A percentile compares a stretch with the other conserved stretches of the same genome.
Evolutionary conservation across 2,888 invertebrate species (phyloP).

Genomic region (Theretra japonica): DNA sequence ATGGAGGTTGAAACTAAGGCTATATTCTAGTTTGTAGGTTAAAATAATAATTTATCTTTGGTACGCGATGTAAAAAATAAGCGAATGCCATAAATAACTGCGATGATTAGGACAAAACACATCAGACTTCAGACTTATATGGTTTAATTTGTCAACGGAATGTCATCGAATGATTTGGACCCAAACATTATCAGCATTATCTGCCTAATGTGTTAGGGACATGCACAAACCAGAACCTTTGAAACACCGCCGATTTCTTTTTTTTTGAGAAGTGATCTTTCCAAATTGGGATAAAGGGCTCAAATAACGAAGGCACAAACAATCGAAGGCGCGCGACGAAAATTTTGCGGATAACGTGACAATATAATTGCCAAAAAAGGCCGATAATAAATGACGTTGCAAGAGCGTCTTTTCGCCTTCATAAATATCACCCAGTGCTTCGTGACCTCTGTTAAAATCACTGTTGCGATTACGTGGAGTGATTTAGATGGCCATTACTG

Average conservation of each 20-base stretch:
- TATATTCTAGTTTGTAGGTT: conserved; percentile 34
- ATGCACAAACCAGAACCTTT: conserved; percentile 62
- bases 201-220: conserved; percentile 64
- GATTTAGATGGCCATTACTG: conserved; percentile 77
- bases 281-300: conserved; percentile 52
- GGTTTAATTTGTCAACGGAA: background rate
- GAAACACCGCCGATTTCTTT: conserved; percentile 52
- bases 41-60: conserved; percentile 14
- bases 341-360: conserved; percentile 60
- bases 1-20: conserved; percentile 46
- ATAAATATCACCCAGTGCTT: conserved; percentile 73
- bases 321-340: conserved; percentile 52
- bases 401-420: conserved; percentile 64
- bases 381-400: conserved; percentile 62
- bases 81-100: background rate
- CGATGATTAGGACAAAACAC: too few species aligned
- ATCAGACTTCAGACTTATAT: too few species aligned
- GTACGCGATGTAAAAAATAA: background rate
- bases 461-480: conserved; percentile 76
- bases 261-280: conserved; percentile 42
- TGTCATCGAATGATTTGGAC: background rate
- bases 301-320: conserved; percentile 54
- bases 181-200: conserved; percentile 60
- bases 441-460: conserved; percentile 80
- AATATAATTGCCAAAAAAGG: conserved; percentile 67